Conservation (phyloP, 2,113 vertebrate species). For the Perccottus glenii region DNA sequence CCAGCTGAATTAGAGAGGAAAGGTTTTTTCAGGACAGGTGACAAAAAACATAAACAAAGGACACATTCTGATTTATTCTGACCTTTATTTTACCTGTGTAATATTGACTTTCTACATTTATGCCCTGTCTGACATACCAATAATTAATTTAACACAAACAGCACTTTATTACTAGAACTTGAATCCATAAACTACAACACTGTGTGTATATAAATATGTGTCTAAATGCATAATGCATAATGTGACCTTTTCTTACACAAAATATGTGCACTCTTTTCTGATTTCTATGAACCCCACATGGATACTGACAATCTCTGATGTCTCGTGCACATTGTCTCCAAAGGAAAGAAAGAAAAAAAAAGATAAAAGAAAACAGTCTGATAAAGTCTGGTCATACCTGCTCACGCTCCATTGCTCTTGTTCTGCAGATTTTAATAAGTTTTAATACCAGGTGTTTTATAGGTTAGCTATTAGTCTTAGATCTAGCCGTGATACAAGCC, state of each 20-base stretch:
- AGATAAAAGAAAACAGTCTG: too few relatives aligned
- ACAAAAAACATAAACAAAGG: conserved; percentile 14
- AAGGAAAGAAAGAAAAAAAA: too few relatives aligned
- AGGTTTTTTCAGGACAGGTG: conserved; percentile 1
- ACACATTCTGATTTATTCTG: neutral
- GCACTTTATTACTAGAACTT: too few relatives aligned
- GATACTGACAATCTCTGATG: neutral
- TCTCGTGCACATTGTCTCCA: neutral
- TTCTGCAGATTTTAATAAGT: neutral
- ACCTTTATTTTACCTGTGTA: neutral
- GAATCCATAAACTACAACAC: too few relatives aligned
- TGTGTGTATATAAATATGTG: neutral
- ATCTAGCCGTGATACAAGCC: neutral
- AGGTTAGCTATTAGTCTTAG: neutral
- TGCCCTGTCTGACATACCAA: too few relatives aligned
- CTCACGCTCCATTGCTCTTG: neutral
- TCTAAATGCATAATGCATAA: neutral
- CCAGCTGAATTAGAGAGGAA: conserved; percentile 16
- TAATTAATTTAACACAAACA: too few relatives aligned
- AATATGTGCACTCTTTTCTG: conserved; percentile 6
- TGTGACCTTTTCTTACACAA: conserved; percentile 21
- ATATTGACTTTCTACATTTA: neutral
- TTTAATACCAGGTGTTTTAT: neutral
- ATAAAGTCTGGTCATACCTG: neutral
- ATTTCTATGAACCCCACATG: neutral